Base-by-base conservation (phyloP, 2,797 vertebrate species). In the Alectoris magna region DNA sequence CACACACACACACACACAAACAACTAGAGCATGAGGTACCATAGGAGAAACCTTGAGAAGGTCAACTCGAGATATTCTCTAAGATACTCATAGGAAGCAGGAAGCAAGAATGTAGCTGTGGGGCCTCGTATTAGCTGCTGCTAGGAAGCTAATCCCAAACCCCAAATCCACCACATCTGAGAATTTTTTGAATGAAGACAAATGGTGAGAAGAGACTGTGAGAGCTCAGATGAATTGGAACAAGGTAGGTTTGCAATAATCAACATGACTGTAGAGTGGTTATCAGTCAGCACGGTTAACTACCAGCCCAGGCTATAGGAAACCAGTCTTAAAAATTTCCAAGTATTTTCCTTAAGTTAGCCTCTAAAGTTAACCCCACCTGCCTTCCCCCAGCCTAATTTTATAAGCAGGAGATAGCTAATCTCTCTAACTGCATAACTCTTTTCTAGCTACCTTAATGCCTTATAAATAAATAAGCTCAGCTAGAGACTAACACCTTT, bases 381-480 rank as follows among this genome's bases (percentile, higher is more conserved):
- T n/a, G 51, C 26, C n/a, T 12, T 39, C 24, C 39, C 48, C n/a
- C 63, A 12, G 6, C 13, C 11, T 74, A 39, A 62, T 21, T 79
- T 88, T 4, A 44, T 6, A 10, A 62, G 2, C 24, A 43, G 6
- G 2, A 85, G 58, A 34, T 16, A 72, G 12, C 3, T 46, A 8
- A 10, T 8, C 3, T 46, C 39, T 51, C 46, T 44, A 68, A 76
- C 1, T 4, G 4, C 60, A 6, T 13, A 19, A 10, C 2, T 1
- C 8, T 4, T 31, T 34, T 16, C 9, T 8, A 51, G 8, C 12
- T 29, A 62, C 31, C 51, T 62, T 43, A 12, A 67, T 39, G 70
- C n/a, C 23, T 68, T 51, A 66, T 41, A 76, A 87, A 77, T 16
- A 38, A 82, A 38, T 10, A 4, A 44, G 3, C 14, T 63, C 10